Evolutionary conservation across 1,140 invertebrate species (phyloP).

Genomic region (Drosophila sp.): DNA sequence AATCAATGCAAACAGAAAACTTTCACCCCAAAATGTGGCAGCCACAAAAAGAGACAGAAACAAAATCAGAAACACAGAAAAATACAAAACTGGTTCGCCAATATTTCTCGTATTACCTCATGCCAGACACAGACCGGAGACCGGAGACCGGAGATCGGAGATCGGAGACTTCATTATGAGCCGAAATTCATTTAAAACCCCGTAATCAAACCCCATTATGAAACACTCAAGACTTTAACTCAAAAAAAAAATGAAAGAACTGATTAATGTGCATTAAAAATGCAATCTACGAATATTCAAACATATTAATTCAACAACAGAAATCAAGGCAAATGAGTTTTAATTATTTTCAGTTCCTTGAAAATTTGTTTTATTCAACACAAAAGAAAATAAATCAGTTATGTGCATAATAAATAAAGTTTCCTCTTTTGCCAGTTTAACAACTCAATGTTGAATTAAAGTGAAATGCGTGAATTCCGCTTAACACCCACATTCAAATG

Average conservation of each 20-base stretch:
- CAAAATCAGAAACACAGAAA: slow-evolving; percentile 11
- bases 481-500: slow-evolving; percentile 37
- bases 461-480: slow-evolving; percentile 43
- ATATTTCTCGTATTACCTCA: slow-evolving; percentile 70
- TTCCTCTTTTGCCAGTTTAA: background rate
- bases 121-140: slow-evolving; percentile 16
- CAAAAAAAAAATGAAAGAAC: too few species aligned
- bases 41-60: slow-evolving; percentile 28
- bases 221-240: slow-evolving; percentile 8
- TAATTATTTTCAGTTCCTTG: slow-evolving; percentile 28
- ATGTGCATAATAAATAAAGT: background rate
- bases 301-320: slow-evolving; percentile 32
- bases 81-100: slow-evolving; percentile 75
- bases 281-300: slow-evolving; percentile 39
- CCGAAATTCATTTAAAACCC: slow-evolving; percentile 35
- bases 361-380: slow-evolving; percentile 17
- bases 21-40: slow-evolving; percentile 57
- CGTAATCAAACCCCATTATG: slow-evolving; percentile 39
- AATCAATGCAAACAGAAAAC: slow-evolving; percentile 51
- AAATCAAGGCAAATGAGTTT: slow-evolving; percentile 36
- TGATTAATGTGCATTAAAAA: slow-evolving; percentile 53
- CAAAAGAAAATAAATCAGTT: background rate
- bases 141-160: background rate
- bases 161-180: slow-evolving; percentile 28
- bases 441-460: slow-evolving; percentile 35